These are phyloP conservation scores for Nebria ingens DNA, from an alignment of 1,140 invertebrate species.

Conservation along the genomic window DNA sequence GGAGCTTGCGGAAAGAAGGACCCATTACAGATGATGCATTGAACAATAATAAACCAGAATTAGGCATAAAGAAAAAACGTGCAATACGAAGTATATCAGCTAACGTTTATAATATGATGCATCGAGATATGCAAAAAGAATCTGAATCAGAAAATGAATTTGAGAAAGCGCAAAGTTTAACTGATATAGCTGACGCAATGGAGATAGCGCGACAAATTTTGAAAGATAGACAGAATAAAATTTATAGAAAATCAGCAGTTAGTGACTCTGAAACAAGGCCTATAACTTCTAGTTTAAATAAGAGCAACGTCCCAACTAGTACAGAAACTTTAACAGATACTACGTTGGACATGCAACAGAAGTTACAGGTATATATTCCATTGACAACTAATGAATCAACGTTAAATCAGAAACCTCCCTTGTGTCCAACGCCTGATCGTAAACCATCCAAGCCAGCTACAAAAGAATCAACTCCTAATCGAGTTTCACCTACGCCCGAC, in stretches of 20 bases:
- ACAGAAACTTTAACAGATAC: constrained; percentile 14
- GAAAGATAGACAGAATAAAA: constrained; percentile 29
- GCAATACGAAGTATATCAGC: constrained; percentile 69
- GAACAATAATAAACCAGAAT: constrained; percentile 31
- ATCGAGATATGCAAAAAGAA: constrained; percentile 39
- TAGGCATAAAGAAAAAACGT: constrained; percentile 52
- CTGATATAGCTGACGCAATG: constrained; percentile 33
- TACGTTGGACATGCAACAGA: constrained; percentile 1
- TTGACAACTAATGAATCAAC: neutral
- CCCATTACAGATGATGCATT: constrained; percentile 30
- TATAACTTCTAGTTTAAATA: constrained; percentile 14
- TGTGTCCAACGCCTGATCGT: constrained; percentile 21
- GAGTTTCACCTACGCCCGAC: constrained; percentile 20
- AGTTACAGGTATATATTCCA: neutral
- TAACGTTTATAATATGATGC: constrained; percentile 63
- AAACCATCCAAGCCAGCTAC: constrained; percentile 15
- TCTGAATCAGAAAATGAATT: constrained; percentile 20
- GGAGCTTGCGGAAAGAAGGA: constrained; percentile 69
- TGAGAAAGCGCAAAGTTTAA: constrained; percentile 21
- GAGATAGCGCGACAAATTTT: constrained; percentile 31
- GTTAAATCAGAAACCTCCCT: constrained; percentile 20
- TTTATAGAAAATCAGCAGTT: constrained; percentile 17
- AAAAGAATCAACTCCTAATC: constrained; percentile 25
- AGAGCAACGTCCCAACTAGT: constrained; percentile 12
- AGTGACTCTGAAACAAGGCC: constrained; percentile 14